Conservation (phyloP, 1,140 invertebrate genomes). For the Trinorchestia longiramus region DNA sequence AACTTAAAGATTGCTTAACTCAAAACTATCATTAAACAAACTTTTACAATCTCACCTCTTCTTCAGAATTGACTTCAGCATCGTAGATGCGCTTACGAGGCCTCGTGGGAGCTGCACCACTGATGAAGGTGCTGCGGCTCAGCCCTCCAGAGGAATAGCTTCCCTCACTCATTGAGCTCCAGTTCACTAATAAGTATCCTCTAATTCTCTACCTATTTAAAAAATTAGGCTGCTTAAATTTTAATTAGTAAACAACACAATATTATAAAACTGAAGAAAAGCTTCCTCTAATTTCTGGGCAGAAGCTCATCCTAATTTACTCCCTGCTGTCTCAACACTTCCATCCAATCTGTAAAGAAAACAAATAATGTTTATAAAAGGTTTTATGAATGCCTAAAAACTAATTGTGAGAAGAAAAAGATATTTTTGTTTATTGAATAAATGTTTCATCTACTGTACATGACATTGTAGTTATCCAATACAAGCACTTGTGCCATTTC, state of each 20-base stretch:
- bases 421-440: background rate
- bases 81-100: constrained; percentile 37
- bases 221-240: background rate
- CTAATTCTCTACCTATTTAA: background rate
- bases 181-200: background rate
- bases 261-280: background rate
- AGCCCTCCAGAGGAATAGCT: constrained; percentile 23
- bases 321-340: background rate
- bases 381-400: background rate
- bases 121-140: constrained; percentile 21
- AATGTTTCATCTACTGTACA: background rate
- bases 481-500: no score
- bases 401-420: background rate
- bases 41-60: constrained; percentile 26
- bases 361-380: background rate
- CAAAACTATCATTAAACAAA: background rate
- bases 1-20: background rate
- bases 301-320: background rate
- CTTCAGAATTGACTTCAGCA: constrained; percentile 36
- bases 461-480: background rate
- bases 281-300: background rate
- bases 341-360: background rate
- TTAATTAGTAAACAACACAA: background rate
- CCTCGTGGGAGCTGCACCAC: constrained; percentile 23
- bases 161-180: constrained; percentile 45